Conservation (phyloP, 2,113 vertebrate genomes). For the Brachyhypopomus occidentalis region DNA sequence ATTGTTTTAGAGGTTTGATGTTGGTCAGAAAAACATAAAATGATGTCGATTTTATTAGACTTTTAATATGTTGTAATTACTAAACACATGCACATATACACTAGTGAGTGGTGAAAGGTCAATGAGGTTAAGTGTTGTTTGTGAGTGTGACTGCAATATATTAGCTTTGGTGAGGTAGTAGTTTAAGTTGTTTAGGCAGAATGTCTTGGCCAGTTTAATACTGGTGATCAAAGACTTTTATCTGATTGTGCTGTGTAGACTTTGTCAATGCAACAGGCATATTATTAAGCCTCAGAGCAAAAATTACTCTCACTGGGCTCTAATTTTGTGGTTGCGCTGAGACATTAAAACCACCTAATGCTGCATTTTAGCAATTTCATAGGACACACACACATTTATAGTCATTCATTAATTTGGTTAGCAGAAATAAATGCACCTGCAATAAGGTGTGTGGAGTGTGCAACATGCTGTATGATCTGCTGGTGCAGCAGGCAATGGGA, state of each 20-base stretch:
- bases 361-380: no score
- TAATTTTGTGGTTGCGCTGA: no score
- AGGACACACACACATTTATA: no score
- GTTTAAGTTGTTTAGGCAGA: conserved; percentile 57
- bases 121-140: conserved; percentile 69
- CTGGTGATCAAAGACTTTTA: conserved; percentile 62
- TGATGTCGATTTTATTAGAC: conserved; percentile 50
- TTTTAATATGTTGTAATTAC: conserved; percentile 54
- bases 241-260: conserved; percentile 56
- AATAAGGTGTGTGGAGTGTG: no score
- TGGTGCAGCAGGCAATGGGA: no score
- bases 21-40: conserved; percentile 53
- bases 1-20: conserved; percentile 51
- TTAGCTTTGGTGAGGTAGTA: conserved; percentile 67
- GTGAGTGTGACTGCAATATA: conserved; percentile 63
- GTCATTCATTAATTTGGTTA: no score
- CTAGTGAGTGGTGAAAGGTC: conserved; percentile 46
- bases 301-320: conserved; percentile 32
- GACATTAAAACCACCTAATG: no score
- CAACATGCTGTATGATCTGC: no score
- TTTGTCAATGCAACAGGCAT: conserved; percentile 38
- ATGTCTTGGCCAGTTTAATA: conserved; percentile 62
- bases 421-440: no score
- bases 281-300: conserved; percentile 49
- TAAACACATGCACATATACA: conserved; percentile 41